phyloP scores from a whole-genome alignment of 2,888 invertebrate genomes.

The Spilarctia lutea region DNA sequence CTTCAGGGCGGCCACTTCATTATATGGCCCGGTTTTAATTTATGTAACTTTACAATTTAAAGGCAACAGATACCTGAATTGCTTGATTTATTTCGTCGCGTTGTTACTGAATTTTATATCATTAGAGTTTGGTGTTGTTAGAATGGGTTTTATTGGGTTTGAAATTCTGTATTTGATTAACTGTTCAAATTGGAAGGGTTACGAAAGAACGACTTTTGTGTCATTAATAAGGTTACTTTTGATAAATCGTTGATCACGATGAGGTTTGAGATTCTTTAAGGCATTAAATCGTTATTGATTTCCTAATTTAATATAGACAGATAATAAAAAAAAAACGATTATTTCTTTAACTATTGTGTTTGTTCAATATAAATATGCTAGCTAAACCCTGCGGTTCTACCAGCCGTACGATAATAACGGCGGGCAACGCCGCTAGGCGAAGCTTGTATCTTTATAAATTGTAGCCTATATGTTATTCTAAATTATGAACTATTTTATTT shows the following conservation, averaged over 20 bases:
- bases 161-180: background rate
- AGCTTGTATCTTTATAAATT: too few relatives aligned
- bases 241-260: background rate
- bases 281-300: too few relatives aligned
- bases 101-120: conserved; percentile 44
- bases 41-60: conserved; percentile 78
- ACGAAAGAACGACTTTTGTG: background rate
- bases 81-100: conserved; percentile 61
- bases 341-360: too few relatives aligned
- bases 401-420: too few relatives aligned
- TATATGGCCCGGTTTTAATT: conserved; percentile 82
- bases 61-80: conserved; percentile 62
- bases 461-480: too few relatives aligned
- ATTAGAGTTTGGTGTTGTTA: conserved; percentile 37
- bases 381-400: too few relatives aligned
- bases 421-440: too few relatives aligned
- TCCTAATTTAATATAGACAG: too few relatives aligned
- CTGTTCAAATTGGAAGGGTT: background rate
- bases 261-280: background rate
- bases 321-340: too few relatives aligned
- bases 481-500: too few relatives aligned
- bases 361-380: too few relatives aligned
- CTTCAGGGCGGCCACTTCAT: conserved; percentile 75
- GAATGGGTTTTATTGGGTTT: conserved; percentile 10
- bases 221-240: background rate